Evolutionary conservation across 1,140 invertebrate genomes (phyloP).

Genomic region (Danaus plexippus): DNA sequence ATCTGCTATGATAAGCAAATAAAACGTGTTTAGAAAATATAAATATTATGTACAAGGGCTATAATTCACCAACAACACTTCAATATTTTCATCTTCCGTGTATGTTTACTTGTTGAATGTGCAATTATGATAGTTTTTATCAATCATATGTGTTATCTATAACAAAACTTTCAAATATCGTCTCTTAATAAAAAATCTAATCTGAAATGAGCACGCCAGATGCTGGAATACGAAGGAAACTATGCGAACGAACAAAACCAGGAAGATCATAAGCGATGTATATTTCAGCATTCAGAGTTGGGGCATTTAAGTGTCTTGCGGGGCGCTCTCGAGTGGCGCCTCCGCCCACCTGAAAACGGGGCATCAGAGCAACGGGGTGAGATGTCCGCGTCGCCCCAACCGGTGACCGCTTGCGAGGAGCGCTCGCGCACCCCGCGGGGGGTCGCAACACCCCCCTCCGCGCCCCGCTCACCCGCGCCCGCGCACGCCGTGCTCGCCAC

Average conservation of each 20-base stretch:
- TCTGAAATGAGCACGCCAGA: constrained; percentile 30
- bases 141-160: no score
- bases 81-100: no score
- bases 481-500: constrained; percentile 81
- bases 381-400: constrained; percentile 56
- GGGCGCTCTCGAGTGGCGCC: constrained; percentile 50
- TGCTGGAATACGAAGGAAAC: neutral
- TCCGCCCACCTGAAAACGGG: constrained; percentile 47
- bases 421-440: constrained; percentile 46
- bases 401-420: constrained; percentile 38
- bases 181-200: neutral
- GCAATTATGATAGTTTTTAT: no score
- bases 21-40: no score
- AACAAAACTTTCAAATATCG: neutral
- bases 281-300: constrained; percentile 50
- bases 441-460: constrained; percentile 41
- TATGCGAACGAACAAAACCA: neutral
- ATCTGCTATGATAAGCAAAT: constrained; percentile 3
- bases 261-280: constrained; percentile 15
- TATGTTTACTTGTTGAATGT: no score
- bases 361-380: constrained; percentile 33
- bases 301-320: constrained; percentile 47
- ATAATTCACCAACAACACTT: no score
- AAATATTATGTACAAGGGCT: no score
- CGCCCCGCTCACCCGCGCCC: constrained; percentile 71